Evolutionary conservation across 2,888 invertebrate species (phyloP).

Genomic region (Sarcophaga variegata): DNA sequence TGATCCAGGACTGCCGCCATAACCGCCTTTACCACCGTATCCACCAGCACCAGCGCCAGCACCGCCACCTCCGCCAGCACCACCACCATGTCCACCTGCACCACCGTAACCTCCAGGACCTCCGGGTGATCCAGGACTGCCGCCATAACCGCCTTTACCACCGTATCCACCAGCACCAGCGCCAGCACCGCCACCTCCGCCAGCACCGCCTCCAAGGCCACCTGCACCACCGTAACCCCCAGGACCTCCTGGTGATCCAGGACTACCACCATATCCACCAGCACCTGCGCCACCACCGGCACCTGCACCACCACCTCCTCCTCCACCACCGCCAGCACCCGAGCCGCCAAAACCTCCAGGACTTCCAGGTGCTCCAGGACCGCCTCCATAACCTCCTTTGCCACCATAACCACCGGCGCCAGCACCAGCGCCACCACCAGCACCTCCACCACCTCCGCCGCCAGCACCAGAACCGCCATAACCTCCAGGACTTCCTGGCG

Average conservation of each 20-base stretch:
- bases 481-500: not conserved
- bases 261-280: constrained; percentile 11
- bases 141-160: constrained; percentile 17
- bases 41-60: constrained; percentile 12
- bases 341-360: constrained; percentile 10
- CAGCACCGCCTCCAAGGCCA: not conserved
- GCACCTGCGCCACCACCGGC: constrained; percentile 27
- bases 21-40: constrained; percentile 4
- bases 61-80: not conserved
- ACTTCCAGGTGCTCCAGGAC: not conserved
- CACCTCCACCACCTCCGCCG: not conserved
- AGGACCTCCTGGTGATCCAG: not conserved
- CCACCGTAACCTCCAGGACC: constrained; percentile 17
- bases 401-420: constrained; percentile 14
- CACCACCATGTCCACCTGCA: not conserved
- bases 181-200: constrained; percentile 4
- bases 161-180: constrained; percentile 13
- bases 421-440: constrained; percentile 3
- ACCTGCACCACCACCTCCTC: constrained; percentile 4
- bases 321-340: constrained; percentile 28
- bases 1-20: constrained; percentile 5
- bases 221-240: not conserved
- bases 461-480: constrained; percentile 1
- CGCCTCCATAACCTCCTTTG: not conserved
- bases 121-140: not conserved